A percentile compares a stretch with the other conserved stretches of the same genome.
Conservation (phyloP, 2,113 vertebrate species). For the Elephas maximus region DNA sequence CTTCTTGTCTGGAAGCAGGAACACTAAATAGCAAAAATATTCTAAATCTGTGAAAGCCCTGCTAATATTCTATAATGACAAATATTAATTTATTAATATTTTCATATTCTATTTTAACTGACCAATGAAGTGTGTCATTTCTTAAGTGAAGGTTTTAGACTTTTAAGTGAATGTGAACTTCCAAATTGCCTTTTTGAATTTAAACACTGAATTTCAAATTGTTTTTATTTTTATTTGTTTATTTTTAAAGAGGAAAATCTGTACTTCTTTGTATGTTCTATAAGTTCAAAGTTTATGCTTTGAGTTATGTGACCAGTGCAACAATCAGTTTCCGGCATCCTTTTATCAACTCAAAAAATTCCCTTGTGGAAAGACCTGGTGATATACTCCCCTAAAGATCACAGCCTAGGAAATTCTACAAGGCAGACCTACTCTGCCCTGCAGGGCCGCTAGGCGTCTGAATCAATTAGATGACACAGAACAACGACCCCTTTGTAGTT, state of each 20-base stretch:
- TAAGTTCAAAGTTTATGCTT: background rate
- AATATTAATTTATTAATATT: constrained; percentile 15
- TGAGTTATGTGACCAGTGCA: background rate
- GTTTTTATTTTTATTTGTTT: background rate
- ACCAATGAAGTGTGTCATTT: background rate
- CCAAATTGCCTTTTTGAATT: constrained; percentile 12
- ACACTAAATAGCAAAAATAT: background rate
- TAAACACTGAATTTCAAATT: constrained; percentile 33
- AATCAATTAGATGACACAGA: background rate
- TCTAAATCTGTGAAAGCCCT: background rate
- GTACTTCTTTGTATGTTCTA: background rate
- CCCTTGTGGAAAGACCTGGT: background rate
- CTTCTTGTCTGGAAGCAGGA: background rate
- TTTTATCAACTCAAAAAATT: background rate
- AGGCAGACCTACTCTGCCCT: background rate
- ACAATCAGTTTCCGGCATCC: background rate
- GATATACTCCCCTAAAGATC: background rate
- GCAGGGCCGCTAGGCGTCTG: no score
- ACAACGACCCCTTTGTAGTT: background rate
- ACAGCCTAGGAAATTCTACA: background rate
- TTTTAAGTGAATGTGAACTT: constrained; percentile 35
- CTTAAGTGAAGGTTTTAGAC: background rate
- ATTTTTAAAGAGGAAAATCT: background rate
- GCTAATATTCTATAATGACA: background rate
- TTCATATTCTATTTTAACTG: background rate